Conservation (phyloP, 2,797 vertebrate genomes). For the Betta splendens region DNA sequence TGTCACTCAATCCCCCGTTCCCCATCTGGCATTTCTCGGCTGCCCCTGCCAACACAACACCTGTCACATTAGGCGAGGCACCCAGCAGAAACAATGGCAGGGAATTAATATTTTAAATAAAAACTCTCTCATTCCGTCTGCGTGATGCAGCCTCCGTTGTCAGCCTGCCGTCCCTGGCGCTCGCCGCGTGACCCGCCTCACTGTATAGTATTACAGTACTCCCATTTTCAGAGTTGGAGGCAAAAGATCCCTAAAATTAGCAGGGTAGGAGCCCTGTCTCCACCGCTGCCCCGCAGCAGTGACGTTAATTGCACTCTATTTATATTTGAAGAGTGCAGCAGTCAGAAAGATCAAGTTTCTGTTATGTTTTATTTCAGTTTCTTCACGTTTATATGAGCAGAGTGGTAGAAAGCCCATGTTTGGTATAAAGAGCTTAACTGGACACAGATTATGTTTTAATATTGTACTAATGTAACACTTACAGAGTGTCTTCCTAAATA, state of each 20-base stretch:
- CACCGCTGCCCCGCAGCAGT: conserved; percentile 69
- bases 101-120: conserved; percentile 15
- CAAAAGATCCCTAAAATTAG: conserved; percentile 80
- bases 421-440: conserved; percentile 24
- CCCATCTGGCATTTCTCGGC: conserved; percentile 10
- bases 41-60: conserved; percentile 2
- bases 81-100: neutral
- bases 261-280: conserved; percentile 72
- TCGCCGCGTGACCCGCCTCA: conserved; percentile 49
- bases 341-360: conserved; percentile 79
- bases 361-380: conserved; percentile 61
- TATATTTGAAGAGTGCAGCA: conserved; percentile 71
- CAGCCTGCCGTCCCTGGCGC: conserved; percentile 30
- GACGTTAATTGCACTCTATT: conserved; percentile 81
- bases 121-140: neutral
- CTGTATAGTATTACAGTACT: conserved; percentile 67
- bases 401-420: conserved; percentile 30
- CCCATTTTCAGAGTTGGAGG: conserved; percentile 69
- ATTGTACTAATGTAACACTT: conserved; percentile 9
- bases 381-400: conserved; percentile 33
- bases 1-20: neutral
- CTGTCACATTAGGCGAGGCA: neutral
- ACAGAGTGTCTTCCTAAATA: conserved; percentile 15
- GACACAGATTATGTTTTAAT: conserved; percentile 19
- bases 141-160: conserved; percentile 47